These are phyloP conservation scores for Dendronephthya gigantea DNA, from an alignment of 64 coral and sea anemone genomes.

Conservation along the genomic window DNA sequence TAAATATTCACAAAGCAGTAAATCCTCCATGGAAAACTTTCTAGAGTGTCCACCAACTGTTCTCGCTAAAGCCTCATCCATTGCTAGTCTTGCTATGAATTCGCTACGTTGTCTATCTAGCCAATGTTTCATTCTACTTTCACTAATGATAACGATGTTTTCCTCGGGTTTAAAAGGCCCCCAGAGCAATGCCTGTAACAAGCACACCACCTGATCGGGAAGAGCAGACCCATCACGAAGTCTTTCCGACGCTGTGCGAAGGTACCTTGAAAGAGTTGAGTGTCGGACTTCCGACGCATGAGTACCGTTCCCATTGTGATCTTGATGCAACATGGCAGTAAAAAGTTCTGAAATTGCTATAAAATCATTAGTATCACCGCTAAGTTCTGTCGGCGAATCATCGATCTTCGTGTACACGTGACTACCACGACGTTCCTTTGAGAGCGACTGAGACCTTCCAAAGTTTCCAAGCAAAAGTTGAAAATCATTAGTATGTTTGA, in stretches of 20 bases:
- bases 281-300: neutral
- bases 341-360: neutral
- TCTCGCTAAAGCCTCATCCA: neutral
- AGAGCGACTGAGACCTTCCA: neutral
- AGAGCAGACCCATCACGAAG: neutral
- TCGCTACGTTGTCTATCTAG: slow-evolving; percentile 3
- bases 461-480: neutral
- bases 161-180: neutral
- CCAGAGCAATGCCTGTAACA: neutral
- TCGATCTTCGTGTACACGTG: neutral
- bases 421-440: neutral
- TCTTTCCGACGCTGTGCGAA: neutral
- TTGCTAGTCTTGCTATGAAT: neutral
- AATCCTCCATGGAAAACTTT: neutral
- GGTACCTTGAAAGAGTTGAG: neutral
- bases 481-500: neutral
- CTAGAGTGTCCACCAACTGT: neutral
- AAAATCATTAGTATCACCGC: neutral
- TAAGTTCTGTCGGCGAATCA: neutral
- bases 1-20: slow-evolving; percentile 10
- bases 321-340: neutral
- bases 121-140: neutral
- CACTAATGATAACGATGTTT: neutral
- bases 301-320: neutral
- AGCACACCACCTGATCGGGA: neutral